These are phyloP conservation scores for Psephotus haematonotus DNA, from an alignment of 2,113 vertebrate genomes.

Conservation along the genomic window DNA sequence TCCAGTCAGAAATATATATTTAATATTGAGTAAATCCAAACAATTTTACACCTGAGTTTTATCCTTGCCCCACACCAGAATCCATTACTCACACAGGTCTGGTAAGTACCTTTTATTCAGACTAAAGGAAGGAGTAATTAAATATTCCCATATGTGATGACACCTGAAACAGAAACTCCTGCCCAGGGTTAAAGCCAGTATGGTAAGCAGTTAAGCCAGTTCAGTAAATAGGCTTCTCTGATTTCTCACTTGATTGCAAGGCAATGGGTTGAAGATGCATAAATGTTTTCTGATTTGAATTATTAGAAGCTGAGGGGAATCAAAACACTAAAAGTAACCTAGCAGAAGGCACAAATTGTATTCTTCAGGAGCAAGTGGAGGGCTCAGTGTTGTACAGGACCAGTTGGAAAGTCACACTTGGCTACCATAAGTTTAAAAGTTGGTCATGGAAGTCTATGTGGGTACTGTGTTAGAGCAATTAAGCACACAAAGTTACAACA, in stretches of 20 bases:
- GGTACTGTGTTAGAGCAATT: neutral
- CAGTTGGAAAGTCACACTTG: neutral
- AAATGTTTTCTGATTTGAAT: neutral
- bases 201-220: constrained; percentile 1
- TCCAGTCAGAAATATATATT: neutral
- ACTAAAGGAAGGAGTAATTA: neutral
- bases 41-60: neutral
- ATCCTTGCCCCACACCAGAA: neutral
- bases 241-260: constrained; percentile 10
- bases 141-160: neutral
- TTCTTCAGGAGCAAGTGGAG: neutral
- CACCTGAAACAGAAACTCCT: constrained; percentile 29
- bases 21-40: neutral
- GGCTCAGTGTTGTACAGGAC: neutral
- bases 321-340: neutral
- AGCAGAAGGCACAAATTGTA: neutral
- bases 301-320: neutral
- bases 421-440: neutral
- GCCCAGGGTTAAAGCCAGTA: neutral
- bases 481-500: neutral
- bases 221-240: neutral
- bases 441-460: neutral
- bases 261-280: neutral
- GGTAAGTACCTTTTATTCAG: constrained; percentile 1
- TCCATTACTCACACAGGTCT: neutral